Evolutionary conservation across 2,888 invertebrate genomes (phyloP), one percentile per base, ranked within the genome.

Genomic region (Cataglyphis rosenhaueri): DNA sequence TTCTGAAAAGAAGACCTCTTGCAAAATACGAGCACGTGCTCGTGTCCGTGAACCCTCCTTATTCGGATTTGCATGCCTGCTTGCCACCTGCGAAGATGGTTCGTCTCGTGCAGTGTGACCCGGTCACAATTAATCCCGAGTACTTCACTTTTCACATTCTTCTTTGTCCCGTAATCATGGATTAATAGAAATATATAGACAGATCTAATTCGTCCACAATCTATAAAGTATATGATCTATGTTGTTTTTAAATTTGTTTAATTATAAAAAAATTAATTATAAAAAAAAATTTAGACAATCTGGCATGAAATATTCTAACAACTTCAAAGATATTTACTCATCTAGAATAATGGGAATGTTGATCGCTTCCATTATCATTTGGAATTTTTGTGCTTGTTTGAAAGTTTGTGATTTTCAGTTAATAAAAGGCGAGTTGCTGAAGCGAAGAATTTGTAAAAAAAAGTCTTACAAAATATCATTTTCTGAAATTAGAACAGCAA

Each of bases 11-110:
- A 85, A 18, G n/a, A 18, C 59, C 71, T 88, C 89, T 91, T 85
- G 89, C 91, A 87, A 88, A 89, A 83, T 73, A 81, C 84, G 88
- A 89, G 91, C 87, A 89, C 91, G 88, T 89, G 90, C 90, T 88
- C 85, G 87, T 87, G 84, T 87, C 88, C 85, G 88, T 86, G 82
- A 15, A 59, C 70, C 70, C 57, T 83, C 83, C 87, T 83, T 83
- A 79, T 83, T 88, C 82, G 68, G 78, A 84, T 89, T 87, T 87
- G 89, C 89, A 88, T 86, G 89, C 84, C 79, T 86, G 81, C 74
- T 73, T 87, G 84, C 90, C 90, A 90, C 90, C 90, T 90, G 90
- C 90, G 79, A 90, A 86, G 89, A 79, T 73, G 61, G 70, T 32
- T 71, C 84, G 75, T 75, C 65, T 75, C 52, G 52, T 64, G 64